Evolutionary conservation across 2,888 invertebrate species (phyloP).

Genomic region (Andrena marginata): DNA sequence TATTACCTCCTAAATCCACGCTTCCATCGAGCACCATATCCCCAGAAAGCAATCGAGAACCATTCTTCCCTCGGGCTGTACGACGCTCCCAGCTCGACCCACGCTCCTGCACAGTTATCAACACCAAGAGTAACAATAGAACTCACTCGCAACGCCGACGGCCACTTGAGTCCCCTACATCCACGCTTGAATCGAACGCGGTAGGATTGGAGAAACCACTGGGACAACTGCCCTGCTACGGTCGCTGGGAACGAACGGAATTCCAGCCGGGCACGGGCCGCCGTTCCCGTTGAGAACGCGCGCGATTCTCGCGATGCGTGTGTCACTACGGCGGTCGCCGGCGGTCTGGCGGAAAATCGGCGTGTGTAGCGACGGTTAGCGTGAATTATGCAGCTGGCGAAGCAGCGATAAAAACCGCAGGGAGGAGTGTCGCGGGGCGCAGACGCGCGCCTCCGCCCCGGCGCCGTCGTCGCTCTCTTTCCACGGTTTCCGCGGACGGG

Average conservation of each 20-base stretch:
- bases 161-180: not conserved
- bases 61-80: not conserved
- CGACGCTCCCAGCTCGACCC: not conserved
- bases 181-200: not conserved
- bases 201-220: not conserved
- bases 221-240: not conserved
- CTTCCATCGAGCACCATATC: too few species aligned
- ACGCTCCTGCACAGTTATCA: not conserved
- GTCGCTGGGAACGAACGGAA: not conserved
- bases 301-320: not conserved
- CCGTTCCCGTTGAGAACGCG: not conserved
- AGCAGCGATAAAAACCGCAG: constrained; percentile 52
- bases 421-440: constrained; percentile 53
- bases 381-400: constrained; percentile 57
- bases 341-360: constrained; percentile 60
- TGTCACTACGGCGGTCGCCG: constrained; percentile 37
- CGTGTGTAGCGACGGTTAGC: constrained; percentile 41
- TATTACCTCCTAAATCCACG: too few species aligned
- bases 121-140: not conserved
- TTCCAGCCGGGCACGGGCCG: not conserved
- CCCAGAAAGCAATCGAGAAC: not conserved
- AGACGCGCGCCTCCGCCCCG: constrained; percentile 54
- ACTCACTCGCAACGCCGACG: not conserved
- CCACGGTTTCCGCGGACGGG: constrained; percentile 17
- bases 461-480: constrained; percentile 32